Base-by-base conservation (phyloP, 2,113 vertebrate species). In the Aldabrachelys gigantea region DNA sequence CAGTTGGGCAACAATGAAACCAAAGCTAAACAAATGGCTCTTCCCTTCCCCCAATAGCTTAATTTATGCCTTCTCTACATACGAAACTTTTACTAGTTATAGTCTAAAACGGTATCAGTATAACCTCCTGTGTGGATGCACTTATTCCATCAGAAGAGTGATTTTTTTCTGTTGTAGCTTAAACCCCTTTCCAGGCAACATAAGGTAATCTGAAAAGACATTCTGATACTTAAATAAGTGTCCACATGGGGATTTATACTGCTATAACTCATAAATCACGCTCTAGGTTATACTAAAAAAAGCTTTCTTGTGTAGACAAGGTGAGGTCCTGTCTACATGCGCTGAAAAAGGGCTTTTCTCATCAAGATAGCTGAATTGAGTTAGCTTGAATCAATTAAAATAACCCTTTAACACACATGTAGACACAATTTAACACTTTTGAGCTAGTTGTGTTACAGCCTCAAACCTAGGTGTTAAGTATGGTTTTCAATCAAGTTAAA, bases 301-400 rank as follows among this genome's bases (percentile, higher is more conserved):
- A 5, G 19, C 8, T 90, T 85, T 49, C 72, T 83, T 90, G 16
- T 29, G 24, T 22, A 31, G 8, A 54, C 57, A 57, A 75, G 31
- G 41, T 44, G 87, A 76, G 82, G 83, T 92, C 47, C 16, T 87
- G n/a, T 69, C 88, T 84, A 84, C 47, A 91, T 88, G 86, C 91
- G 59, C 54, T 75, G 85, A 89, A 69, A 29, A 31, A 76, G 82
- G 35, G 56, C 56, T 91, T 80, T 91, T 95, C 44, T 24, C 65
- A 0, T 8, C 59, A 69, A 84, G 88, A 79, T 80, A 90, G 62
- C 88, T 92, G 83, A 91, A 75, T 89, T 31, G 80, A 93, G 84
- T 91, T 49, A 92, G 5, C 8, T n/a, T 47, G 79, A 89, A 65
- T 41, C 92, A 47, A 56, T 16, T 84, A 50, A 88, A 96, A 94